Evolutionary conservation across 2,888 invertebrate genomes (phyloP).

Genomic region (Actias luna): DNA sequence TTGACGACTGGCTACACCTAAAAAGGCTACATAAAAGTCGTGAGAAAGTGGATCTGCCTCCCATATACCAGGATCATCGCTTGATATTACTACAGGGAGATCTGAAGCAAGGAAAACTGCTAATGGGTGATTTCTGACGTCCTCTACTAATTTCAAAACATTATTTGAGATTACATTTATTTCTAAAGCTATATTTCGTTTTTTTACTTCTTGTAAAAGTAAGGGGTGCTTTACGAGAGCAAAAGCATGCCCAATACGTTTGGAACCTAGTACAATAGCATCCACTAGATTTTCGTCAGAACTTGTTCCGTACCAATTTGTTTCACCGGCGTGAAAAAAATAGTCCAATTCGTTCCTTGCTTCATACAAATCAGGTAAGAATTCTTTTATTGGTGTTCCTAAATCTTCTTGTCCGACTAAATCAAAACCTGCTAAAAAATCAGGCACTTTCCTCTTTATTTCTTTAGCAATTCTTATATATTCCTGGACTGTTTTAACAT

Average conservation of each 20-base stretch:
- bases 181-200: slow-evolving; percentile 86
- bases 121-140: slow-evolving; percentile 89
- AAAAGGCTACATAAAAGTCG: slow-evolving; percentile 88
- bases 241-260: slow-evolving; percentile 90
- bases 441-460: slow-evolving; percentile 80
- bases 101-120: slow-evolving; percentile 83
- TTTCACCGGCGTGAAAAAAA: slow-evolving; percentile 92
- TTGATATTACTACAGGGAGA: slow-evolving; percentile 87
- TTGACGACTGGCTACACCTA: slow-evolving; percentile 86
- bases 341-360: slow-evolving; percentile 80
- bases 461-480: slow-evolving; percentile 70
- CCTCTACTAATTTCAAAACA: slow-evolving; percentile 85
- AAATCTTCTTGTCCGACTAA: slow-evolving; percentile 91
- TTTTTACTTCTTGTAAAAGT: slow-evolving; percentile 81
- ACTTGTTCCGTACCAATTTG: slow-evolving; percentile 85
- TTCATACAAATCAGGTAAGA: slow-evolving; percentile 76
- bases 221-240: slow-evolving; percentile 88
- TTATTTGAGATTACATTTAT: slow-evolving; percentile 91
- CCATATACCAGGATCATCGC: slow-evolving; percentile 91
- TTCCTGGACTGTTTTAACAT: slow-evolving; percentile 55
- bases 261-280: slow-evolving; percentile 86
- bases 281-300: slow-evolving; percentile 89
- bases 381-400: slow-evolving; percentile 83
- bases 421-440: slow-evolving; percentile 90
- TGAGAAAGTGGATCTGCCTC: slow-evolving; percentile 86